Evolutionary conservation across 2,113 vertebrate genomes (phyloP), one percentile per base, ranked within the genome.

Genomic region (Paradoxurus hermaphroditus): DNA sequence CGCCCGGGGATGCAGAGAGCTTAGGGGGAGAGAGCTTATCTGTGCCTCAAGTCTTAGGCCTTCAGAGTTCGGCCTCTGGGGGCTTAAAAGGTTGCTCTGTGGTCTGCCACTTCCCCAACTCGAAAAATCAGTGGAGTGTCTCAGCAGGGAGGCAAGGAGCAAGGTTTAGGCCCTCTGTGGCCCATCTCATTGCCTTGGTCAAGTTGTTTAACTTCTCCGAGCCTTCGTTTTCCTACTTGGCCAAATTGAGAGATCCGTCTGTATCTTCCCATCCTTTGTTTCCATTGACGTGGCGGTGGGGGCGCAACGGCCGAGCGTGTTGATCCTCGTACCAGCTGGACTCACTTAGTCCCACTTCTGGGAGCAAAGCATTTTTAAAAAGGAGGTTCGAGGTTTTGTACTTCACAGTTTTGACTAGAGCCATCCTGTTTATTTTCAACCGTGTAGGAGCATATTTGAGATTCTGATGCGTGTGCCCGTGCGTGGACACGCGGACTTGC

Each of bases 401-500:
- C 51, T 41, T 87, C 31, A 39, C 90, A 91, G 82, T 93, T 86
- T 92, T 94, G 68, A 95, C 90, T 73, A 36, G 78, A 90, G 29
- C 36, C 46, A 51, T 79, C 85, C 84, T 97, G 94, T 82, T 95
- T 94, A 86, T 90, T 81, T 96, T 81, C 91, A 81, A 1, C 87
- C 15, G 3, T 34, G 62, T 4, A 62, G 59, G 65, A 86, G 59
- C 44, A 6, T 90, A 14, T 44, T 87, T 97, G 92, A 90, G 72
- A 92, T 92, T 67, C 79, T 86, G 49, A n/a, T 63, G 41, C 5
- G 2, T 27, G 49, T 44, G 39, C 10, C 0, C 5, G 0, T 5
- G 27, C 2, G 23, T 21, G 34, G 23, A 39, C 67, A 84, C 10
- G 36, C 14, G 12, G 6, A 77, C 15, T 39, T 13, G 39, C 65